Conservation (phyloP, 2,113 vertebrate species). For the Laticauda laticaudata region DNA sequence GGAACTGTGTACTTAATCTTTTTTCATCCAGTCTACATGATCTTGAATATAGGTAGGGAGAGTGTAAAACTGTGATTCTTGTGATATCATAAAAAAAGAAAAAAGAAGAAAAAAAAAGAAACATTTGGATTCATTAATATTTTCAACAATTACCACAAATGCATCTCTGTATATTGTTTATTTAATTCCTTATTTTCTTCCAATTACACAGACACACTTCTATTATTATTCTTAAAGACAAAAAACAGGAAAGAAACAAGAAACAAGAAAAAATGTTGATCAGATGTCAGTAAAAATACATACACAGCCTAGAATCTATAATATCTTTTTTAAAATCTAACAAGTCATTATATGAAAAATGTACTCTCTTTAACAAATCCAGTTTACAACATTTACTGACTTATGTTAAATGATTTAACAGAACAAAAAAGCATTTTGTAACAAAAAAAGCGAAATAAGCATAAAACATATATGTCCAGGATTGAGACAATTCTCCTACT, state of each 20-base stretch:
- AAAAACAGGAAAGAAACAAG: slow-evolving; percentile 33
- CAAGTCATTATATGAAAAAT: neutral
- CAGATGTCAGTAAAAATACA: neutral
- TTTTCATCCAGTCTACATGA: neutral
- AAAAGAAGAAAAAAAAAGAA: neutral
- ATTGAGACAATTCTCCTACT: slow-evolving; percentile 35
- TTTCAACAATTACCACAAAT: neutral
- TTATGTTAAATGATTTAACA: neutral
- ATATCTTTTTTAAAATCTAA: neutral
- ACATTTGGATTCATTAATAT: neutral
- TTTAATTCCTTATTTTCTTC: neutral
- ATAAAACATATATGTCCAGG: neutral
- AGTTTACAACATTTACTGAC: neutral
- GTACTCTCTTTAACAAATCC: slow-evolving; percentile 27
- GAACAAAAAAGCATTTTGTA: neutral
- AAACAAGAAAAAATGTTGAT: slow-evolving; percentile 15
- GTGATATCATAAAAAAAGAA: neutral
- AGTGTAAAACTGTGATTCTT: too few species aligned
- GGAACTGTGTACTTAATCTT: neutral
- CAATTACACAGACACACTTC: neutral
- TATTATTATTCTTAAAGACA: neutral
- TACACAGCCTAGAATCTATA: neutral
- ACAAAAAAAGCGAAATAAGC: neutral
- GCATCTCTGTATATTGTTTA: neutral
- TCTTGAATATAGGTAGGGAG: neutral